These are phyloP conservation scores for Heliconius himera DNA, from an alignment of 1,140 invertebrate genomes.

Conservation along the genomic window DNA sequence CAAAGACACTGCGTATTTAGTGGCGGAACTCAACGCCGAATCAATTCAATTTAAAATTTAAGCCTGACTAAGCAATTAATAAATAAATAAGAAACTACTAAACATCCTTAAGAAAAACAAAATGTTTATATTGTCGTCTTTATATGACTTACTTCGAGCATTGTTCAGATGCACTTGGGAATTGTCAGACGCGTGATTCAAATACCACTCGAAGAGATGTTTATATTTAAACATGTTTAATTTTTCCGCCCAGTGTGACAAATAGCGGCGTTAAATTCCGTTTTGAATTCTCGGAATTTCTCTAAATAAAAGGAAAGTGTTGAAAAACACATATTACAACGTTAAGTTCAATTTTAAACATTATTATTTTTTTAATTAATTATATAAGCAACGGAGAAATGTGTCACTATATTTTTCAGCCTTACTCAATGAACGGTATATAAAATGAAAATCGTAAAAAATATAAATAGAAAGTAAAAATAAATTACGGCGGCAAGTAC, in stretches of 20 bases:
- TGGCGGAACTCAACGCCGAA: background rate
- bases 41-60: too few species aligned
- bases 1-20: too few species aligned
- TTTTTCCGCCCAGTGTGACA: background rate
- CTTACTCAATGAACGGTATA: background rate
- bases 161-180: background rate
- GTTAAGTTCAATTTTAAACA: too few species aligned
- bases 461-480: constrained; percentile 1
- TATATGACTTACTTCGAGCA: background rate
- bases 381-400: too few species aligned
- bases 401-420: background rate
- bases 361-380: too few species aligned
- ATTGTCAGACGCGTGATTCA: background rate
- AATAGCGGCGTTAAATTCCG: background rate
- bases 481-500: background rate
- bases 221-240: constrained; percentile 4
- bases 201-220: background rate
- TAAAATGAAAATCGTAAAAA: background rate
- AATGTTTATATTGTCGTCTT: background rate
- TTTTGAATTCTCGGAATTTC: background rate
- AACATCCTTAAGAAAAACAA: background rate
- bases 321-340: too few species aligned
- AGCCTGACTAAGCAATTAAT: too few species aligned
- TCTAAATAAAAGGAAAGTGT: background rate
- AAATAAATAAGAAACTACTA: background rate